phyloP scores from a whole-genome alignment of 2,113 vertebrate species.

The Polyodon spathula region DNA sequence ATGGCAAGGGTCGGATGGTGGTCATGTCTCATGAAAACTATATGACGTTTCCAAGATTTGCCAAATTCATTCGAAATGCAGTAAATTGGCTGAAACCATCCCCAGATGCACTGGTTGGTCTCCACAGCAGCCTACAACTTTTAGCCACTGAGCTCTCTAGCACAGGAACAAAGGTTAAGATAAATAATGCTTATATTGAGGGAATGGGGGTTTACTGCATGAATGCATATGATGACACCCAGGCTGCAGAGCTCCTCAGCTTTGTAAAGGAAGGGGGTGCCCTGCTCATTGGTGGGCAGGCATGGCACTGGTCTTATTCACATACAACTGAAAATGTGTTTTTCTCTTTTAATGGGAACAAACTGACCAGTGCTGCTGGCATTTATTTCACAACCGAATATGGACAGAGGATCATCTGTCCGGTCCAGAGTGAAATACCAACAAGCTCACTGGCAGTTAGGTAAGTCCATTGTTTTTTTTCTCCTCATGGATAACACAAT shows the following conservation, averaged over 20 bases:
- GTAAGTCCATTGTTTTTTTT: slow-evolving; percentile 54
- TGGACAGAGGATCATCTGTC: slow-evolving; percentile 45
- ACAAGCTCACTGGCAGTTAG: slow-evolving; percentile 57
- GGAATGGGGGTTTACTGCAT: slow-evolving; percentile 61
- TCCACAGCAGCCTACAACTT: too few relatives aligned
- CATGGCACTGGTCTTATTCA: slow-evolving; percentile 62
- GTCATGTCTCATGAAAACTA: too few relatives aligned
- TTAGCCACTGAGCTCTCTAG: too few relatives aligned
- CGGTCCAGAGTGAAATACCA: slow-evolving; percentile 64
- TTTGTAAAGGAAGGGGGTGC: slow-evolving; percentile 73
- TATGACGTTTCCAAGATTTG: too few relatives aligned
- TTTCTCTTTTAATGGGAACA: slow-evolving; percentile 69
- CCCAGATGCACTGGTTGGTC: too few relatives aligned
- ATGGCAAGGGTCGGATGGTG: too few relatives aligned
- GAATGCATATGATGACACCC: slow-evolving; percentile 51
- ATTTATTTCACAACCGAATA: slow-evolving; percentile 67
- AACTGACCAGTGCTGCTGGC: slow-evolving; percentile 68
- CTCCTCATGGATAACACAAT: slow-evolving; percentile 17
- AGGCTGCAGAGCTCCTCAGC: slow-evolving; percentile 43
- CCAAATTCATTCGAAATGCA: too few relatives aligned
- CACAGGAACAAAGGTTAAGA: slow-evolving; percentile 34
- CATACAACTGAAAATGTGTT: slow-evolving; percentile 57
- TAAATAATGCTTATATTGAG: slow-evolving; percentile 30
- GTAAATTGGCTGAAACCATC: too few relatives aligned
- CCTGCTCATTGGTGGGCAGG: slow-evolving; percentile 73